Conservation (phyloP, 2,113 vertebrate genomes). For the Turnix velox region DNA sequence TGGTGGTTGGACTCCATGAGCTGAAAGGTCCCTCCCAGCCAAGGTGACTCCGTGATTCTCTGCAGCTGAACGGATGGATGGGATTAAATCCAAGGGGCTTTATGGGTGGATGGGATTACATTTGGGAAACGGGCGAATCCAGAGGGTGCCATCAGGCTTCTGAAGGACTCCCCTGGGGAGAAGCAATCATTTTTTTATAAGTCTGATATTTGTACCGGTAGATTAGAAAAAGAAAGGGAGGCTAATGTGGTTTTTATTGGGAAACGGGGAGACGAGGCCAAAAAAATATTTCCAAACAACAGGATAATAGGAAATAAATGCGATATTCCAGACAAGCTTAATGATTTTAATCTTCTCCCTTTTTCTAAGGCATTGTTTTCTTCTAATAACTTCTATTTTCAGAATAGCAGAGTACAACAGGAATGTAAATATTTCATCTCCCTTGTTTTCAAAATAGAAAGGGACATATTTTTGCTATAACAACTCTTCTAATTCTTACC, state of each 20-base stretch:
- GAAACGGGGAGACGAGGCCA: not conserved
- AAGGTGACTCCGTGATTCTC: not conserved
- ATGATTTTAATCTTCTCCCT: not conserved
- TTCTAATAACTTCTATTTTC: not conserved
- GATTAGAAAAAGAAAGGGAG: not conserved
- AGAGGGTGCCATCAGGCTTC: not conserved
- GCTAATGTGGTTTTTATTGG: not conserved
- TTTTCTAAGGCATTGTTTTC: not conserved
- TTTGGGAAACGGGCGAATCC: not conserved
- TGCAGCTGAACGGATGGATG: not conserved
- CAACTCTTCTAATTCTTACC: not conserved
- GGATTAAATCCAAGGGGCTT: not conserved
- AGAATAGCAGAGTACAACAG: not conserved
- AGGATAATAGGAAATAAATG: not conserved
- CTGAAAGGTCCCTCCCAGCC: no score
- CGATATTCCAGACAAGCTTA: not conserved
- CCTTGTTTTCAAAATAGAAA: not conserved
- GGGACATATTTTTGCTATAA: not conserved
- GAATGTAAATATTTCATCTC: not conserved
- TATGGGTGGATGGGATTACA: conserved; percentile 15
- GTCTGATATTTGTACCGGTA: not conserved
- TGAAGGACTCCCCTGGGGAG: not conserved
- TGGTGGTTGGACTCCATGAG: no score
- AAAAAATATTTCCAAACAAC: not conserved
- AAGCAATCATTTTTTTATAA: not conserved